Evolutionary conservation across 2,113 vertebrate genomes (phyloP).

Genomic region (Menura novaehollandiae): DNA sequence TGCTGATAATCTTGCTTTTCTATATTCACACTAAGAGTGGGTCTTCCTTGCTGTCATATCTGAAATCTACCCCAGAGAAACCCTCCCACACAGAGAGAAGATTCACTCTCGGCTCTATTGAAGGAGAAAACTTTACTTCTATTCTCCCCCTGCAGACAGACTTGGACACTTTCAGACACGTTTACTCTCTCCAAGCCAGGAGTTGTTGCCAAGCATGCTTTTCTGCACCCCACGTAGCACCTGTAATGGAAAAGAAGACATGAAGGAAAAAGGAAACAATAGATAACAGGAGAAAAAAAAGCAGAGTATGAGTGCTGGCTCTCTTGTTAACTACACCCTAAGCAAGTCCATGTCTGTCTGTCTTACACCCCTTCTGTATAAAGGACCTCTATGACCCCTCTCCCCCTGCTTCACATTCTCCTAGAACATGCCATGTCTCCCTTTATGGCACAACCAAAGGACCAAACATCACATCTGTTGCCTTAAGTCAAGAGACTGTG

Average conservation of each 20-base stretch:
- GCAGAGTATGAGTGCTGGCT: neutral
- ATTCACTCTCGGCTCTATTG: neutral
- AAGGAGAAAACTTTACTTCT: neutral
- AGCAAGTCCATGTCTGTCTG: neutral
- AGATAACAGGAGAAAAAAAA: neutral
- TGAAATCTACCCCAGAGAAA: neutral
- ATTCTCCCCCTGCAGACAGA: neutral
- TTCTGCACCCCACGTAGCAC: neutral
- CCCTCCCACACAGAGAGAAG: neutral
- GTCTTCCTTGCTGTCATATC: neutral
- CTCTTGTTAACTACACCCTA: neutral
- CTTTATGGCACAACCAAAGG: neutral
- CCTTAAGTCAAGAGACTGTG: neutral
- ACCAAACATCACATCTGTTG: fast-evolving
- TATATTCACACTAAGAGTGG: neutral
- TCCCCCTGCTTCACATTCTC: neutral
- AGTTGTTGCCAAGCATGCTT: neutral
- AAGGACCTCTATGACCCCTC: no score
- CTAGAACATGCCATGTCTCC: neutral
- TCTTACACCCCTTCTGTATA: neutral
- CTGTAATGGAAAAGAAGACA: neutral
- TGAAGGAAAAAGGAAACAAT: neutral
- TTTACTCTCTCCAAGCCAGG: neutral
- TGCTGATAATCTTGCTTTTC: neutral
- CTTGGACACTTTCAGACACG: neutral